These are phyloP conservation scores for Tragelaphus buxtoni DNA, from an alignment of 2,113 vertebrate genomes.

Conservation along the genomic window DNA sequence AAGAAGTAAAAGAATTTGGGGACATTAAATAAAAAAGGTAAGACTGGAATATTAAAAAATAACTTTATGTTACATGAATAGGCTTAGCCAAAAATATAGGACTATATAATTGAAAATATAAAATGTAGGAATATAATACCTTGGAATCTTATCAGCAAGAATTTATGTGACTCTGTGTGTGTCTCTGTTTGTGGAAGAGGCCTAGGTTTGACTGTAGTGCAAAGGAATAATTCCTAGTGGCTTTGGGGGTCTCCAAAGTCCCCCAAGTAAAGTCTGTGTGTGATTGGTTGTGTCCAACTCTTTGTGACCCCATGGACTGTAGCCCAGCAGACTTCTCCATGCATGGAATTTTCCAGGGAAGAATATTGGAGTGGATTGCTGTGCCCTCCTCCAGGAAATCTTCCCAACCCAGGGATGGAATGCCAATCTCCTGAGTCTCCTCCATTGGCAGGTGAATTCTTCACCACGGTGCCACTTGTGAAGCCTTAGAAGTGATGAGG, in stretches of 20 bases:
- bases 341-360: not conserved
- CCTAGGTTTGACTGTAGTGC: not conserved
- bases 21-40: not conserved
- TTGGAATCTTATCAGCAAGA: not conserved
- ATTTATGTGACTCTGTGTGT: not conserved
- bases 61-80: not conserved
- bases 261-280: not conserved
- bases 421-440: not conserved
- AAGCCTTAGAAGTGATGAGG: not conserved
- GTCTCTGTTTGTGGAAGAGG: not conserved
- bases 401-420: not conserved
- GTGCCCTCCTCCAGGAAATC: not conserved
- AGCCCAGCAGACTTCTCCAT: accelerated
- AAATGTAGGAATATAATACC: not conserved
- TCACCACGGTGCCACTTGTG: not conserved
- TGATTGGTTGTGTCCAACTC: not conserved
- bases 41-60: not conserved
- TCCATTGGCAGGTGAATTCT: not conserved
- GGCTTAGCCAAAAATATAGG: not conserved
- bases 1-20: not conserved
- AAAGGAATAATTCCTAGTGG: not conserved
- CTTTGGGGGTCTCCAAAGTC: not conserved
- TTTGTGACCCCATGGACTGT: not conserved
- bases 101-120: not conserved
- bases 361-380: not conserved